Evolutionary conservation across 1,140 invertebrate species (phyloP).

Genomic region (Hermetia illucens): DNA sequence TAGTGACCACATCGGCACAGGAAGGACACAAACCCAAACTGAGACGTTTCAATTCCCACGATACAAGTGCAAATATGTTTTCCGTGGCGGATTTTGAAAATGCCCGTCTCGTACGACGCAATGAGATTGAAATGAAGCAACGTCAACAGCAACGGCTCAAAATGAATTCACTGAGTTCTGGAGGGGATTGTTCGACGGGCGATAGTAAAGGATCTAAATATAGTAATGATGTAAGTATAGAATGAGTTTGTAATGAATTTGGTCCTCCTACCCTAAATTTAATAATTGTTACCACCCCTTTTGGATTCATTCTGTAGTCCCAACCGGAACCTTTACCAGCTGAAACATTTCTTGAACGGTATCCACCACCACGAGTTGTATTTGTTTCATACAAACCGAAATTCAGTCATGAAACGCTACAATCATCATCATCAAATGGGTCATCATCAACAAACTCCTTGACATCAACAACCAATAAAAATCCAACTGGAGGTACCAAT

Average conservation of each 20-base stretch:
- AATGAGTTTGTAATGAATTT: no score
- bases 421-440: conserved; percentile 27
- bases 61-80: conserved; percentile 30
- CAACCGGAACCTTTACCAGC: conserved; percentile 22
- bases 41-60: conserved; percentile 28
- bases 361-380: conserved; percentile 38
- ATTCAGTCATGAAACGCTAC: conserved; percentile 24
- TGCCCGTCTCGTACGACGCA: conserved; percentile 27
- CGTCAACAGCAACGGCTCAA: conserved; percentile 16
- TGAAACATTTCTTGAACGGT: conserved; percentile 37
- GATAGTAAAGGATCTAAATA: conserved; percentile 28
- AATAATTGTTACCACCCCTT: background rate
- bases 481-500: background rate
- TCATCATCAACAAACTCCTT: conserved; percentile 15
- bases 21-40: conserved; percentile 27
- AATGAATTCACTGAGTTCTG: conserved; percentile 15
- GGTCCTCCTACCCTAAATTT: no score
- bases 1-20: conserved; percentile 2
- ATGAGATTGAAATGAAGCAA: conserved; percentile 28
- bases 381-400: conserved; percentile 26
- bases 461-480: conserved; percentile 14
- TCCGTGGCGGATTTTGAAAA: conserved; percentile 30
- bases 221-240: conserved; percentile 19
- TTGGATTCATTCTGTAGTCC: conserved; percentile 6
- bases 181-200: conserved; percentile 27